Conservation (phyloP, 2,888 invertebrate species). For the Barypeithes pellucidus region DNA sequence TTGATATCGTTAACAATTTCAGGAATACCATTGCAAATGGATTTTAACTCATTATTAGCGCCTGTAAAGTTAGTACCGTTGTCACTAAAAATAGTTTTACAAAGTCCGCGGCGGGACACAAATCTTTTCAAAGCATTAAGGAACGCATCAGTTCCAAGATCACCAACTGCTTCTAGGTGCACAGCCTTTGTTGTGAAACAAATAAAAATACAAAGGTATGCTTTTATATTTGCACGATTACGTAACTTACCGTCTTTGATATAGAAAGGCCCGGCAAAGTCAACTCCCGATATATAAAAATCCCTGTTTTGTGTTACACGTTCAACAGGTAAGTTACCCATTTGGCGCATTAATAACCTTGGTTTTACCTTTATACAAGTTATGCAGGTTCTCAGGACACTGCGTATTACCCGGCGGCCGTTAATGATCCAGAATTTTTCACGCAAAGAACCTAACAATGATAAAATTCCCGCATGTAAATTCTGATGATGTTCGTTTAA, state of each 20-base stretch:
- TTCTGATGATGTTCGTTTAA: constrained; percentile 26
- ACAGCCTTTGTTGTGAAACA: constrained; percentile 54
- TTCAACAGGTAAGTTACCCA: constrained; percentile 49
- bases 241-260: constrained; percentile 53
- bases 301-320: constrained; percentile 47
- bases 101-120: constrained; percentile 45
- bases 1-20: constrained; percentile 25
- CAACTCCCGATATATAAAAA: constrained; percentile 50
- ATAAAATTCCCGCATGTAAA: constrained; percentile 34
- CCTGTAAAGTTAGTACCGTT: constrained; percentile 44
- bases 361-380: constrained; percentile 48
- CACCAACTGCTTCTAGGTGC: constrained; percentile 46
- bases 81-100: constrained; percentile 44
- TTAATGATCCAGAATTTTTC: constrained; percentile 44
- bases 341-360: constrained; percentile 23
- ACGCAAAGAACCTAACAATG: constrained; percentile 31
- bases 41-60: constrained; percentile 33
- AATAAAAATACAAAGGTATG: constrained; percentile 52
- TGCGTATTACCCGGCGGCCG: constrained; percentile 43
- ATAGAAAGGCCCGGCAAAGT: constrained; percentile 51
- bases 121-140: constrained; percentile 46
- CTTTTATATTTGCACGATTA: constrained; percentile 49
- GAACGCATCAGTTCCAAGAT: constrained; percentile 39
- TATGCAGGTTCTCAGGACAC: constrained; percentile 40
- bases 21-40: constrained; percentile 20